Base-by-base conservation (phyloP, 2,888 invertebrate genomes). In the Candidula unifasciata region DNA sequence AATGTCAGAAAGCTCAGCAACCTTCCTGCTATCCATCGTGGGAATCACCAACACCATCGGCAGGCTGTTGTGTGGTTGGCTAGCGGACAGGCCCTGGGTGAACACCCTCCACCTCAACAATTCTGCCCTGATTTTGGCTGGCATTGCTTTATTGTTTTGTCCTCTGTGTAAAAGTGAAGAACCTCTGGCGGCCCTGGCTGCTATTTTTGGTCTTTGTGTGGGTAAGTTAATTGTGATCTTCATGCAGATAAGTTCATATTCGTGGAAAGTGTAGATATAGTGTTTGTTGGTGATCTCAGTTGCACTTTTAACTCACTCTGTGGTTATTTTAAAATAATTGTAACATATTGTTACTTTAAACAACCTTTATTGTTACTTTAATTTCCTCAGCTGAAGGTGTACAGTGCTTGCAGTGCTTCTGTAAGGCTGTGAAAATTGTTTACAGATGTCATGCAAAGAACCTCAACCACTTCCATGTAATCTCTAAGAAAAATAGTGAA, bases 11-110 rank as follows among this genome's bases (percentile, higher is more conserved):
- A 88, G 89, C 0, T 94, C 95, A 1, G 95, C 96, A 0, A 95
- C 96, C 3, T 95, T 96, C 92, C 94, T 99, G 86, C 95, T 99
- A 30, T 96, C 98, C 0, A 95, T 96, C 5, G 97, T 99, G 89
- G 99, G 99, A 60, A 95, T 98, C 79, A 96, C 97, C 0, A 99
- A 99, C 93, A 98, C 98, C 0, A 93, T 98, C 76, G 98, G 98
- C 77, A 96, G 99, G 94, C 95, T 99, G n/a, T 94, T 96, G 21
- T 97, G 90, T 35, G 93, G 97, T 90, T 93, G 96, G 90, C 91
- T 95, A 33, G 94, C 87, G 94, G 98, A 94, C 96, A 96, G 87
- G 95, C 96, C 95, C 0, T 97, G 97, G 88, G 96, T 98, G 10
- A 97, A 97, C 91, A 96, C 98, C 0, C 94, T 99, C 5, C 95